phyloP scores from a whole-genome alignment of 2,888 invertebrate species.

The Gymnocheta viridis region DNA sequence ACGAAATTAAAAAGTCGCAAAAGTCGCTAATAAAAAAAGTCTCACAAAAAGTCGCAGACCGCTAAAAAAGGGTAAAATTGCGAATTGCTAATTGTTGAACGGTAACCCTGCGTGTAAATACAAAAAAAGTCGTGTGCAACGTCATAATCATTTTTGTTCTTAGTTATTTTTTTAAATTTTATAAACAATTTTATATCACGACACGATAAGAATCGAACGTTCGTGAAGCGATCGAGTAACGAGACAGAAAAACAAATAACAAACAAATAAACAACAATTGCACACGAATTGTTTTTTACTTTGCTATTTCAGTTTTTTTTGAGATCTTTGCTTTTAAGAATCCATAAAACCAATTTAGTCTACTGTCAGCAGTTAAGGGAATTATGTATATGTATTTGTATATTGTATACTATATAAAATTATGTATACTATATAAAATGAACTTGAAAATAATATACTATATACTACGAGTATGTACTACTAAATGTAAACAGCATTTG shows the following conservation, averaged over 20 bases:
- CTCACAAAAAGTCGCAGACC: no score
- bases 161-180: conserved; percentile 8
- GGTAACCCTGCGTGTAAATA: no score
- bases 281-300: not conserved
- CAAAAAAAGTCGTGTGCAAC: conserved; percentile 3
- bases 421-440: no score
- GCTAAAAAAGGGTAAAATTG: no score
- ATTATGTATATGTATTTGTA: not conserved
- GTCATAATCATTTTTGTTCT: conserved; percentile 11
- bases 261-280: not conserved
- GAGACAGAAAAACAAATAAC: not conserved
- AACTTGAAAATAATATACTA: no score
- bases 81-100: no score
- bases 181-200: conserved; percentile 19
- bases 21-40: no score
- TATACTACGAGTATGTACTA: no score
- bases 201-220: conserved; percentile 26
- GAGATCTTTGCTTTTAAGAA: not conserved
- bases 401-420: not conserved
- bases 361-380: not conserved
- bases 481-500: no score
- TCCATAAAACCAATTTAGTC: not conserved
- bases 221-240: not conserved
- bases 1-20: no score
- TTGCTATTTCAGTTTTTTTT: not conserved